Evolutionary conservation across 2,888 invertebrate species (phyloP).

Genomic region (Matsumyia berberina): DNA sequence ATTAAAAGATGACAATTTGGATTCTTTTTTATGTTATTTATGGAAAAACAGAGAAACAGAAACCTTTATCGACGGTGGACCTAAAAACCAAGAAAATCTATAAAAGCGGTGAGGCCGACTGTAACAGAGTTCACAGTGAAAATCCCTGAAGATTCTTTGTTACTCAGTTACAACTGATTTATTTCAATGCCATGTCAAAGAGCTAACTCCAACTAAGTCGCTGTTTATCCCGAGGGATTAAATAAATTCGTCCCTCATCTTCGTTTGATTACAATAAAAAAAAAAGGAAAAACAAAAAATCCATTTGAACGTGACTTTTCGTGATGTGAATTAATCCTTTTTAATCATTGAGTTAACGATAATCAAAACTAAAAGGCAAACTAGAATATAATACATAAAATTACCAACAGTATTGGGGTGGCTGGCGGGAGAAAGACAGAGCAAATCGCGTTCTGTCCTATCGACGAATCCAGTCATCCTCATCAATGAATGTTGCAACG

Average conservation of each 20-base stretch:
- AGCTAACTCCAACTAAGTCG: slow-evolving; percentile 25
- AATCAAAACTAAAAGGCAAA: slow-evolving; percentile 47
- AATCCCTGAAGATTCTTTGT: slow-evolving; percentile 9
- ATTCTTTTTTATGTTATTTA: slow-evolving; percentile 47
- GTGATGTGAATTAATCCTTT: slow-evolving; percentile 60
- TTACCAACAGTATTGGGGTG: slow-evolving; percentile 19
- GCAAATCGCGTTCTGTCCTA: not conserved
- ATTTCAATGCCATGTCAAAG: slow-evolving; percentile 42
- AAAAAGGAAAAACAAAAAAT: slow-evolving; percentile 22
- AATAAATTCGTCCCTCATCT: slow-evolving; percentile 31
- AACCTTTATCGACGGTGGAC: slow-evolving; percentile 31
- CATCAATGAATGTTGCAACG: slow-evolving; percentile 14
- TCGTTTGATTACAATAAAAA: slow-evolving; percentile 38
- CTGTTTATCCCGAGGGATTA: slow-evolving; percentile 25
- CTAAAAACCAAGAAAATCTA: slow-evolving; percentile 59
- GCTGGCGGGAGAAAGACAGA: not conserved
- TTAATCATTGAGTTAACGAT: slow-evolving; percentile 55
- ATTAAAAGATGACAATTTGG: slow-evolving; percentile 63
- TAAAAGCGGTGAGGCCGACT: slow-evolving; percentile 50
- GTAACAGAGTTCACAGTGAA: slow-evolving; percentile 7
- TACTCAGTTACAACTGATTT: slow-evolving; percentile 48
- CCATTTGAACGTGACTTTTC: slow-evolving; percentile 64
- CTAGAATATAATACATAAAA: slow-evolving; percentile 48
- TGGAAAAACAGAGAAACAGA: slow-evolving; percentile 26
- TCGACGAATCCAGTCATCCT: slow-evolving; percentile 24